Conservation (phyloP, 2,113 vertebrate genomes). For the Myrmophylax atrothorax region DNA sequence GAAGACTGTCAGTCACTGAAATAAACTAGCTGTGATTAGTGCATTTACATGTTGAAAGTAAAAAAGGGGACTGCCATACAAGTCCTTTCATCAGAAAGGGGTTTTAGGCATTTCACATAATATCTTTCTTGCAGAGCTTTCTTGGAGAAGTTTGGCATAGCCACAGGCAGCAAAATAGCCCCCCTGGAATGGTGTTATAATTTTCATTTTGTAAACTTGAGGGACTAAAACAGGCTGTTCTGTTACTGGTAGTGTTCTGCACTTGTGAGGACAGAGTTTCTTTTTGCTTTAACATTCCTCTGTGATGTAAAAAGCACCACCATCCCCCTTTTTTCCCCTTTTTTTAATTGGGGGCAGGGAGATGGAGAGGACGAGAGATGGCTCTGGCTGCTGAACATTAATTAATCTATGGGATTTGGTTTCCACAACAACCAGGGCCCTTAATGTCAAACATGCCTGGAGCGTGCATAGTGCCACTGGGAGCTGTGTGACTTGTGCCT, state of each 20-base stretch:
- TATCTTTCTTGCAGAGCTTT: not conserved
- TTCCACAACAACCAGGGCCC: constrained; percentile 57
- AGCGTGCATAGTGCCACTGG: constrained; percentile 16
- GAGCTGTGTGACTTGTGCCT: constrained; percentile 50
- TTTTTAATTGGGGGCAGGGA: constrained; percentile 6
- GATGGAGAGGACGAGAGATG: constrained; percentile 11
- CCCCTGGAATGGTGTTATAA: not conserved
- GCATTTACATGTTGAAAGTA: not conserved
- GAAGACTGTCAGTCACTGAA: not conserved
- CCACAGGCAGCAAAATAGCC: not conserved
- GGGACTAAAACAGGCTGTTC: not conserved
- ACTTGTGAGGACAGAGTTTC: not conserved
- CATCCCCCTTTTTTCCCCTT: not conserved
- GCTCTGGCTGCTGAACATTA: constrained; percentile 40
- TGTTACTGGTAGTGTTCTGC: not conserved
- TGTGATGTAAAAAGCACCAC: not conserved
- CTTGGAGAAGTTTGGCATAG: not conserved
- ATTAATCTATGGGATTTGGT: constrained; percentile 43
- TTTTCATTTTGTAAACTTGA: not conserved
- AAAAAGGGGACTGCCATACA: not conserved
- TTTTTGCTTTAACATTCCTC: not conserved
- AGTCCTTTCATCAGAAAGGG: not conserved
- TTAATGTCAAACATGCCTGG: constrained; percentile 64
- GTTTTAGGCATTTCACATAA: not conserved
- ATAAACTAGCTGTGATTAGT: not conserved